phyloP scores from a whole-genome alignment of 2,888 invertebrate species.

The Achlya flavicornis region DNA sequence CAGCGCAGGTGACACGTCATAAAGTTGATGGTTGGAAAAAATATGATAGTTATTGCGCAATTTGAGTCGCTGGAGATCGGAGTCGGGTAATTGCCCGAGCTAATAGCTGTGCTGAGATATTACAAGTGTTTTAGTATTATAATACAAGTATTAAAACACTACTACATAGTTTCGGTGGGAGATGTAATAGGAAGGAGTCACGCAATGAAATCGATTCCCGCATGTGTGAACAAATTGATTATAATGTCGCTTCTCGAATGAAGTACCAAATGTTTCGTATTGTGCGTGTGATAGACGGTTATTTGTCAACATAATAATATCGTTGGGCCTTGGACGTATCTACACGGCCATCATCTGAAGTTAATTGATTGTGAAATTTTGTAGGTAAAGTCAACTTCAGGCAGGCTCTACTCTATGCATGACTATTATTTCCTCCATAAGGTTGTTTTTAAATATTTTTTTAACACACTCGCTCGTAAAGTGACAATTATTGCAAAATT shows the following conservation, averaged over 20 bases:
- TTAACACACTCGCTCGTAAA: too few relatives aligned
- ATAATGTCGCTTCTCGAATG: neutral
- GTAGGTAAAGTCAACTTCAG: neutral
- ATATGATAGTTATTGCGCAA: conserved; percentile 21
- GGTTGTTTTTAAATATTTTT: neutral
- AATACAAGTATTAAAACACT: neutral
- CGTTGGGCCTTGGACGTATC: too few relatives aligned
- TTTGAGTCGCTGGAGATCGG: conserved; percentile 9
- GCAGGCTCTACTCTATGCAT: neutral
- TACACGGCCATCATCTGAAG: too few relatives aligned
- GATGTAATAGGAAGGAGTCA: conserved; percentile 8
- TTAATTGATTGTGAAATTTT: neutral
- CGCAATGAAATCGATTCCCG: conserved; percentile 8
- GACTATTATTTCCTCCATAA: neutral
- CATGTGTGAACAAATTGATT: conserved; percentile 6
- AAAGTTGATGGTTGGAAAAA: conserved; percentile 28
- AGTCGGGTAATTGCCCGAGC: conserved; percentile 35
- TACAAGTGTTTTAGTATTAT: conserved; percentile 1
- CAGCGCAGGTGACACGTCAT: conserved; percentile 36
- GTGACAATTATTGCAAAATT: too few relatives aligned
- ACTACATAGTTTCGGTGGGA: conserved; percentile 2
- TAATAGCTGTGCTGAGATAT: conserved; percentile 28
- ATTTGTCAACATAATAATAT: too few relatives aligned
- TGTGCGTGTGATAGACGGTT: neutral
- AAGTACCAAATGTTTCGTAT: neutral